phyloP scores from a whole-genome alignment of 2,797 vertebrate species.

The Rhinophrynus dorsalis region DNA sequence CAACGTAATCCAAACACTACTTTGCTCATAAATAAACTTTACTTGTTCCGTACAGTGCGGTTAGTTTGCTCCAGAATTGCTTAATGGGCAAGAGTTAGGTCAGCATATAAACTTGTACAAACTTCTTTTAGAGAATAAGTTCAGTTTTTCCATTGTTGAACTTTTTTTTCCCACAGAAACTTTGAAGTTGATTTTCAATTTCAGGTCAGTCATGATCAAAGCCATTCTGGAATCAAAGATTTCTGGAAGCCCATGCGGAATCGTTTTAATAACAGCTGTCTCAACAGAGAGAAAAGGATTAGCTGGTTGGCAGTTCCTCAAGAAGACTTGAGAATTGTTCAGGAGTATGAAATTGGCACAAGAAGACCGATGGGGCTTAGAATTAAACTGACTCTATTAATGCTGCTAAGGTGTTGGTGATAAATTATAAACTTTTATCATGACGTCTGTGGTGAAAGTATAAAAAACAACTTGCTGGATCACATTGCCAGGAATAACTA shows the following conservation, averaged over 20 bases:
- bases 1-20: no score
- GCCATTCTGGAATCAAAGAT: conserved; percentile 41
- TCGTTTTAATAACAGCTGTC: conserved; percentile 29
- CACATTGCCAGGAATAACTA: no score
- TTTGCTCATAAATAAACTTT: no score
- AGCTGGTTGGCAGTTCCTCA: conserved; percentile 35
- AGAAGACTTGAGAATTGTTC: conserved; percentile 17
- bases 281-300: conserved; percentile 29
- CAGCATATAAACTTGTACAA: no score
- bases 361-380: not conserved
- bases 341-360: conserved; percentile 13
- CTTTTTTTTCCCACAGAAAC: conserved; percentile 16
- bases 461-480: no score
- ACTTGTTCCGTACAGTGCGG: no score
- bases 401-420: no score
- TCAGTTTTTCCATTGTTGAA: conserved; percentile 18
- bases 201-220: conserved; percentile 45
- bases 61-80: no score
- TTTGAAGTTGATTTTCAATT: conserved; percentile 42
- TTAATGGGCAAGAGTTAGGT: no score
- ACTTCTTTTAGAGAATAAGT: no score
- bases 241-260: conserved; percentile 15
- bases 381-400: not conserved
- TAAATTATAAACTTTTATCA: no score
- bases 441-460: no score